A percentile compares a stretch with the other conserved stretches of the same genome.
Conservation (phyloP, 2,113 vertebrate species). For the Mesitornis unicolor region DNA sequence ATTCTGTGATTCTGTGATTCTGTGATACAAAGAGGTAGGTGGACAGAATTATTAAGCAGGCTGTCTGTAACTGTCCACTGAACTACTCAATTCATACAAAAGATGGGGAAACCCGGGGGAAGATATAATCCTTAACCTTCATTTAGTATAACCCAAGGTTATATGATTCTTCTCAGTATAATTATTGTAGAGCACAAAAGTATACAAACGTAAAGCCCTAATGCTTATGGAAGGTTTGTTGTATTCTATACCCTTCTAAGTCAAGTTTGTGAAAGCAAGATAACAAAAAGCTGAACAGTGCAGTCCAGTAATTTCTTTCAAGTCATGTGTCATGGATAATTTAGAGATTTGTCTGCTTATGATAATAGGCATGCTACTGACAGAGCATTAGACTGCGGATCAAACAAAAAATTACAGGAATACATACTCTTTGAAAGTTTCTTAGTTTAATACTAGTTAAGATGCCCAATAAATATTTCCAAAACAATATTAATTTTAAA, state of each 20-base stretch:
- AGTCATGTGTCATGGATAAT: not conserved
- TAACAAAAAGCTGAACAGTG: not conserved
- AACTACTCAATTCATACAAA: not conserved
- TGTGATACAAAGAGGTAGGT: not conserved
- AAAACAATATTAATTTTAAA: not conserved
- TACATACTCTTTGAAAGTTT: not conserved
- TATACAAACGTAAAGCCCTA: not conserved
- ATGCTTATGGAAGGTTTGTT: not conserved
- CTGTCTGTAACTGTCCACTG: not conserved
- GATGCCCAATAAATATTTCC: not conserved
- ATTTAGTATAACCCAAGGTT: not conserved
- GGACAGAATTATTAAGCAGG: not conserved
- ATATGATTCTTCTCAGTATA: not conserved
- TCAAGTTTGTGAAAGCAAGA: not conserved
- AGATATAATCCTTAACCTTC: not conserved
- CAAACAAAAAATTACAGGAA: not conserved
- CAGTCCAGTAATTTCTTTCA: not conserved
- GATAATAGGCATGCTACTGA: not conserved
- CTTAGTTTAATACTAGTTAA: not conserved
- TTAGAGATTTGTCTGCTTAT: not conserved
- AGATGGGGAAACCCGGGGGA: not conserved
- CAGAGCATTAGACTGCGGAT: not conserved
- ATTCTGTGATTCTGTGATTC: too few species aligned
- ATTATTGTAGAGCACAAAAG: not conserved
- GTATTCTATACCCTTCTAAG: not conserved